Conservation (phyloP, 1,140 invertebrate species). For the Drosophila setifemur region DNA sequence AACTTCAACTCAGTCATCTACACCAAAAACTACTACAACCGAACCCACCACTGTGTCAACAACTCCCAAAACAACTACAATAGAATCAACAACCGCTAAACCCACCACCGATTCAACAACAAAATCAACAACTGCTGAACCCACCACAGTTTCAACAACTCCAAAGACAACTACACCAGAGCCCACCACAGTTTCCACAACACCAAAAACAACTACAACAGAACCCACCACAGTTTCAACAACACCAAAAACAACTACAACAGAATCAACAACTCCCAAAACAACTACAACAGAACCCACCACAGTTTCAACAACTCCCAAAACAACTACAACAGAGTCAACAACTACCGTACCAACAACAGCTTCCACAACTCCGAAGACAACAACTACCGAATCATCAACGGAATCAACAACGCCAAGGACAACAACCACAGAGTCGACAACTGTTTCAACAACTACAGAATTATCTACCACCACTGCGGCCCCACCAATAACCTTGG, state of each 20-base stretch:
- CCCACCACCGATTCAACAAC: neutral
- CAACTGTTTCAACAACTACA: neutral
- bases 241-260: constrained; percentile 1
- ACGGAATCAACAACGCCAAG: neutral
- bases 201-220: neutral
- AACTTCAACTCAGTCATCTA: neutral
- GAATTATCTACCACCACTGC: too few species aligned
- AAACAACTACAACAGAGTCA: neutral
- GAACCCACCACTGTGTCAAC: neutral
- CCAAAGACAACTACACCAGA: neutral
- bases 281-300: constrained; percentile 1
- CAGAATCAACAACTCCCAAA: neutral
- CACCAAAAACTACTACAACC: neutral
- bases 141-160: constrained; percentile 11
- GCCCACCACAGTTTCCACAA: neutral
- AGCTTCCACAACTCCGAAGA: neutral
- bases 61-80: neutral
- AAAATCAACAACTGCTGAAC: neutral
- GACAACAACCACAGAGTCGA: neutral
- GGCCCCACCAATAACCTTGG: constrained; percentile 1
- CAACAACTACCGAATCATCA: neutral
- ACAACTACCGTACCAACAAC: too few species aligned
- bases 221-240: neutral
- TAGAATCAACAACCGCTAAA: neutral
- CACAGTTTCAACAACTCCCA: neutral